A percentile compares a stretch with the other conserved stretches of the same genome.
Evolutionary conservation across 2,888 invertebrate genomes (phyloP).

Genomic region (Cepaea hortensis): DNA sequence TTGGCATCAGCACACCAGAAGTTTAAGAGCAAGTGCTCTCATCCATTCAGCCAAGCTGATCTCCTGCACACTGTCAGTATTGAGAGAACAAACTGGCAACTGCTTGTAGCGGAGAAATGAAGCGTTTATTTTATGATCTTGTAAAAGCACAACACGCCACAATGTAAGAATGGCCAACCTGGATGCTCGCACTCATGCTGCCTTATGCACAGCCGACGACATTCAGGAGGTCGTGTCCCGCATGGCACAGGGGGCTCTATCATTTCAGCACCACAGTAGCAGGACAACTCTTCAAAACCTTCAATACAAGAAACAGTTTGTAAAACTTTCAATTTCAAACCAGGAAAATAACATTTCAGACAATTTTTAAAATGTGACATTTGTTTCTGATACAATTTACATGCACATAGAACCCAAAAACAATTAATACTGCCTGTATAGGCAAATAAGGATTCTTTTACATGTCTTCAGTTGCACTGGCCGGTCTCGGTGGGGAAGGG

Average conservation of each 20-base stretch:
- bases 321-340: not conserved
- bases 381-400: too few species aligned
- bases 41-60: too few species aligned
- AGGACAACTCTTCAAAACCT: slow-evolving; percentile 91
- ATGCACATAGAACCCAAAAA: too few species aligned
- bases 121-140: not conserved
- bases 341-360: not conserved
- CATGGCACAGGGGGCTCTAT: slow-evolving; percentile 94
- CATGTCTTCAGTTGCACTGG: too few species aligned
- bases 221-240: slow-evolving; percentile 90
- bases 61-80: too few species aligned
- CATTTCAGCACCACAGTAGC: slow-evolving; percentile 92
- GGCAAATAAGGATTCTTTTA: too few species aligned
- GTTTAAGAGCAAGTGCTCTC: too few species aligned
- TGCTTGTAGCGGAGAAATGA: too few species aligned
- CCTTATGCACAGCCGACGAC: slow-evolving; percentile 86
- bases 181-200: slow-evolving; percentile 87
- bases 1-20: too few species aligned
- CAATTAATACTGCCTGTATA: too few species aligned
- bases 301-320: not conserved
- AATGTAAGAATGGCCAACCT: slow-evolving; percentile 55
- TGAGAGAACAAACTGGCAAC: too few species aligned
- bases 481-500: too few species aligned
- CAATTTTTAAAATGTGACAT: not conserved
- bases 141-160: not conserved